Evolutionary conservation across 2,113 vertebrate species (phyloP), one percentile per base, ranked within the genome.

Genomic region (Poeciliopsis retropinna): DNA sequence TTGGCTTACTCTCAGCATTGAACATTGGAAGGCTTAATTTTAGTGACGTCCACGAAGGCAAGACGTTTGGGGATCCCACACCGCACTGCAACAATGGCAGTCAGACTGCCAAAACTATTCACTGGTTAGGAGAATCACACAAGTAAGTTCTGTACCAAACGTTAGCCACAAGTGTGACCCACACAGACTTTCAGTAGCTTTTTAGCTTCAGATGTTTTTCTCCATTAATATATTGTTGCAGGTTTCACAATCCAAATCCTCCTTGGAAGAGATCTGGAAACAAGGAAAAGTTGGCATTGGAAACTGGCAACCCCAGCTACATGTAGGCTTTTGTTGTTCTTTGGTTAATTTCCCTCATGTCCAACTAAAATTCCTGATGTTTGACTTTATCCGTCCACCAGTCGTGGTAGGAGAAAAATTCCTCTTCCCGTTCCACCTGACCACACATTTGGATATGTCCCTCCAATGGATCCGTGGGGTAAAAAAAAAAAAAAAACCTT

Each of bases 11-110:
- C 57, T 19, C 78, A 98, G 97, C 96, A 30, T 96, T 98, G 79
- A 64, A 74, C 76, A 81, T 95, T 67, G 93, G 96, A 76, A 96
- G 95, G 29, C 97, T 97, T 61, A 85, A 95, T 64, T 80, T 85
- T 1, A 85, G 82, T 32, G 91, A 71, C 51, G 94, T 88, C 44
- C 79, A 87, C 64, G 94, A 91, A 80, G 92, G 94, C 76, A 89
- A 85, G 60, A 73, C 84, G 31, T 98, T 95, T 71, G 96, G 97
- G 76, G 79, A 90, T 30, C 75, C 88, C 78, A 96, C 95, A 0
- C 95, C 96, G 70, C 95, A 96, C 83, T 93, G 73, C 72, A 93
- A 88, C 31, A 95, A 97, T 70, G 97, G 97, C 0, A 76, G 83
- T 72, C 84, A 60, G 5, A 57, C 92, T 14, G 80, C 91, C 15